Base-by-base conservation (phyloP, 2,888 invertebrate species). In the Adela reaumurella region DNA sequence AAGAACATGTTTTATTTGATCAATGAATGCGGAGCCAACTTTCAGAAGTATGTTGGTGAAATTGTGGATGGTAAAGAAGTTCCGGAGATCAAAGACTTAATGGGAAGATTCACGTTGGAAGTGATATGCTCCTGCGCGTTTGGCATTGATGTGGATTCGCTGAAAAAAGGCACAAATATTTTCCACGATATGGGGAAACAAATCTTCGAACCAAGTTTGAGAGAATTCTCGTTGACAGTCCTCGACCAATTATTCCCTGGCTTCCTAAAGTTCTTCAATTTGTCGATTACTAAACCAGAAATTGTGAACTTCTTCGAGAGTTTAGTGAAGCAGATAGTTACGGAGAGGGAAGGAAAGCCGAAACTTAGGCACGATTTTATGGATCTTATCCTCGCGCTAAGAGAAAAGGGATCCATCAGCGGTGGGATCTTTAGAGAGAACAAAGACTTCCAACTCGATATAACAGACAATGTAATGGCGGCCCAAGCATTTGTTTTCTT, bases 401-500 rank as follows among this genome's bases (percentile, higher is more conserved):
- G 51, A 42, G 48, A 46, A 2, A 28, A 51, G 19, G 54, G 50
- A 5, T 17, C 3, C 11, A 16, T 43, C 3, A 18, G 11, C 18
- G 43, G 19, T 3, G 43, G 18, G n/a, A 19, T 11, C 3, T 35
- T 35, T 14, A 14, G 14, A 3, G 20, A 19, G 2, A 16, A 24
- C 17, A 46, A 46, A 18, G 24, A 11, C 11, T 17, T 19, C 8
- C 8, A 19, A 3, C 19, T 46, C 10, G 46, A 54, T 1, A 41
- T 73, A 17, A 61, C 62, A 1, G 43, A 64, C 8, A 58, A 67
- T n/a, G 62, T 72, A 49, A 52, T 77, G 19, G 66, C 68, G 0
- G 73, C 78, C 0, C 80, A 81, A 49, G 65, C 70, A 0, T 70
- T 72, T 46, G 58, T 76, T 0, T 80, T 83, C 55, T 78, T 80